Percentiles rank a stretch among this genome's conserved stretches.
phyloP scores from a whole-genome alignment of 2,888 invertebrate species.

The Troides aeacus region DNA sequence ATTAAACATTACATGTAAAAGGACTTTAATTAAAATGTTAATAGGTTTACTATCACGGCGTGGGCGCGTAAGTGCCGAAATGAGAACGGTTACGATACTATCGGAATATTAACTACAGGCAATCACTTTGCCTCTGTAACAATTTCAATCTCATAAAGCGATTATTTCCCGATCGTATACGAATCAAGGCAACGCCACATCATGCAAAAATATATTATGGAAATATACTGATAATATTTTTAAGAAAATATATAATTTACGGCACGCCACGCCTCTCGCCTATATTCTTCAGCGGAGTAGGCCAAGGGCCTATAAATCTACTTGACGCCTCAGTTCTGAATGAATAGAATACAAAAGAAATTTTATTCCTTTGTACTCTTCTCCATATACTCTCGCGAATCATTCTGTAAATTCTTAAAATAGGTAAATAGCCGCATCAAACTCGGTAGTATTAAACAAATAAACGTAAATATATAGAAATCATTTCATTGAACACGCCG shows the following conservation, averaged over 20 bases:
- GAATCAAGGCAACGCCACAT: too few relatives aligned
- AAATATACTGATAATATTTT: neutral
- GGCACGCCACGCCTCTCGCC: neutral
- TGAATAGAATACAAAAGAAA: conserved; percentile 19
- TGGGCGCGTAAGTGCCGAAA: conserved; percentile 32
- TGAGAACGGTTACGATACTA: conserved; percentile 32
- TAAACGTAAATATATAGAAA: too few relatives aligned
- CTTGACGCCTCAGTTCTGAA: conserved; percentile 17
- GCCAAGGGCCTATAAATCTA: conserved; percentile 22
- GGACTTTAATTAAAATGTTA: conserved; percentile 53
- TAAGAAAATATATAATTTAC: neutral
- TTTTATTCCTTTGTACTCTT: conserved; percentile 19
- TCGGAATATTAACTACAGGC: conserved; percentile 32
- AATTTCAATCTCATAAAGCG: conserved; percentile 23
- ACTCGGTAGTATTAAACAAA: too few relatives aligned
- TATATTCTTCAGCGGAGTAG: conserved; percentile 18
- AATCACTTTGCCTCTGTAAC: conserved; percentile 26
- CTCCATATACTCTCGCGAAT: conserved; percentile 4
- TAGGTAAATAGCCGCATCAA: too few relatives aligned
- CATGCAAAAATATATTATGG: neutral
- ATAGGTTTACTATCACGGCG: conserved; percentile 44
- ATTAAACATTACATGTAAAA: conserved; percentile 27
- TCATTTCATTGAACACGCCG: too few relatives aligned
- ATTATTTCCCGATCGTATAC: neutral
- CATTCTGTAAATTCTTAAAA: neutral